A percentile compares a stretch with the other conserved stretches of the same genome.
Evolutionary conservation across 2,888 invertebrate genomes (phyloP).

Genomic region (Phlogophora meticulosa): DNA sequence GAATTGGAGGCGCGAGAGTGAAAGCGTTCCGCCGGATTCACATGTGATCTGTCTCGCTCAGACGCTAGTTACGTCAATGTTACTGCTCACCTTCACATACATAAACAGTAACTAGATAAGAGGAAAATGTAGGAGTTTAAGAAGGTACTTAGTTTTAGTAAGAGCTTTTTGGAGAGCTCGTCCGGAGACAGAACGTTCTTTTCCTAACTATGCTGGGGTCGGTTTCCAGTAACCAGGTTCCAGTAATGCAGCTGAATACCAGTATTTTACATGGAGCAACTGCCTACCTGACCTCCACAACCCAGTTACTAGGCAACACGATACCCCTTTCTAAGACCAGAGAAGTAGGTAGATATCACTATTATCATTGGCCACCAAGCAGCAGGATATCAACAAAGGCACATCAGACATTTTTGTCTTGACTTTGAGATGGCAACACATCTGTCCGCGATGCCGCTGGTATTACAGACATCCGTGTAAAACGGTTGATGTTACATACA

Average conservation of each 20-base stretch:
- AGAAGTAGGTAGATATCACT: background rate
- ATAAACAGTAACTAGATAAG: conserved; percentile 38
- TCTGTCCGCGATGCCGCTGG: background rate
- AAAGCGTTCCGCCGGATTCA: conserved; percentile 86
- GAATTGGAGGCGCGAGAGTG: conserved; percentile 84
- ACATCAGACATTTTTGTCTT: background rate
- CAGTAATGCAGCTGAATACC: too few relatives aligned
- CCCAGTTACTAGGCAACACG: too few relatives aligned
- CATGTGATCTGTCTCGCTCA: conserved; percentile 79
- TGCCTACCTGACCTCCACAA: too few relatives aligned
- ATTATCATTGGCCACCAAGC: background rate
- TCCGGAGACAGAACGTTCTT: too few relatives aligned
- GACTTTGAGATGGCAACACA: background rate
- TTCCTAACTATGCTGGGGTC: too few relatives aligned
- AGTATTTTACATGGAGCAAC: too few relatives aligned
- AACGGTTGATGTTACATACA: background rate
- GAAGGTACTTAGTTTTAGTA: background rate
- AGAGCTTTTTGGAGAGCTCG: background rate
- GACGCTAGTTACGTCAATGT: conserved; percentile 71
- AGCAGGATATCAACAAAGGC: background rate
- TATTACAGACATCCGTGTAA: too few relatives aligned
- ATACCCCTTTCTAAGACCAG: too few relatives aligned
- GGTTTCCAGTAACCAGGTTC: too few relatives aligned
- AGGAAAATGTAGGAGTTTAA: conserved; percentile 18
- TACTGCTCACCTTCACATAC: conserved; percentile 64